Evolutionary conservation across 1,140 invertebrate genomes (phyloP).

Genomic region (Hylaeus anthracinus): DNA sequence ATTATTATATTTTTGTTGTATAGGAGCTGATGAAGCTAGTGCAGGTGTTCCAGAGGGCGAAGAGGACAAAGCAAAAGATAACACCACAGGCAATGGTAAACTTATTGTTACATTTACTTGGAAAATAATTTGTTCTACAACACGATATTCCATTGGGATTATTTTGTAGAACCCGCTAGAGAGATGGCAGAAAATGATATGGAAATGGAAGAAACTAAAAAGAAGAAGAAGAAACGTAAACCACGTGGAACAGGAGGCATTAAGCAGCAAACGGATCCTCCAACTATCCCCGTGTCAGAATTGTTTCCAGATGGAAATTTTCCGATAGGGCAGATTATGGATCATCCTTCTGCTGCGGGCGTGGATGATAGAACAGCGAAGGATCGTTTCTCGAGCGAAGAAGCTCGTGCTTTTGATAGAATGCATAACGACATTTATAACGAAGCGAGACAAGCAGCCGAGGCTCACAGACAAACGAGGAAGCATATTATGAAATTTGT

Average conservation of each 20-base stretch:
- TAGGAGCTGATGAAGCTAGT: slow-evolving; percentile 78
- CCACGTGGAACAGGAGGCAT: slow-evolving; percentile 75
- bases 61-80: slow-evolving; percentile 70
- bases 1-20: neutral
- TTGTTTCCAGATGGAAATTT: slow-evolving; percentile 92
- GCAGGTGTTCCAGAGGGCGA: slow-evolving; percentile 78
- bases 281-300: slow-evolving; percentile 92
- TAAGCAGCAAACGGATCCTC: slow-evolving; percentile 90
- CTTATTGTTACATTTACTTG: neutral
- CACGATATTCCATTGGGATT: neutral
- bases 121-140: neutral
- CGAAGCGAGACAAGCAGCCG: slow-evolving; percentile 96
- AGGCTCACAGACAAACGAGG: slow-evolving; percentile 95
- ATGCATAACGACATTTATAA: slow-evolving; percentile 95
- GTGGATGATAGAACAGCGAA: slow-evolving; percentile 92
- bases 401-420: slow-evolving; percentile 91
- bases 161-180: slow-evolving; percentile 7
- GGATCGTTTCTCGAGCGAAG: slow-evolving; percentile 94
- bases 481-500: slow-evolving; percentile 79
- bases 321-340: slow-evolving; percentile 90
- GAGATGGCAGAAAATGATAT: slow-evolving; percentile 68
- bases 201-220: slow-evolving; percentile 81
- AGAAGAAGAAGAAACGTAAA: slow-evolving; percentile 85
- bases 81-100: slow-evolving; percentile 64
- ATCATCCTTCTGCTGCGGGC: slow-evolving; percentile 85